Percentiles rank a stretch among this genome's conserved stretches.
Evolutionary conservation across 2,113 vertebrate species (phyloP).

Genomic region (Phalacrocorax carbo): DNA sequence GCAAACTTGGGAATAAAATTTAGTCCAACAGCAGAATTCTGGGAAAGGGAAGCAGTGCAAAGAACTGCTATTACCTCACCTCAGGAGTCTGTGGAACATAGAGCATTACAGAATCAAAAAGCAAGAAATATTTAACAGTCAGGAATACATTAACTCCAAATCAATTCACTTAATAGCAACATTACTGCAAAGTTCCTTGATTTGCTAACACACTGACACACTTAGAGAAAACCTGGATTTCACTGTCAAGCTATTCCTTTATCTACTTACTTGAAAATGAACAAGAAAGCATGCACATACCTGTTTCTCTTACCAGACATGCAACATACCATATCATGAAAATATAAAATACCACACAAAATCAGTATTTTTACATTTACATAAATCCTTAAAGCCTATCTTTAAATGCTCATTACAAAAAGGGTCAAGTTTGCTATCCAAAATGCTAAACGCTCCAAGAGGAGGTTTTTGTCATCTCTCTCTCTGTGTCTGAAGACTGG

Average conservation of each 20-base stretch:
- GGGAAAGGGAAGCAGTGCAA: not conserved
- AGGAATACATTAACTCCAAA: not conserved
- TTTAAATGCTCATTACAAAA: not conserved
- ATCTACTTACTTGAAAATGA: not conserved
- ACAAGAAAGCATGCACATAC: not conserved
- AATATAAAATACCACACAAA: not conserved
- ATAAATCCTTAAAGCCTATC: not conserved
- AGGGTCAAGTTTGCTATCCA: not conserved
- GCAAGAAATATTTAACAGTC: not conserved
- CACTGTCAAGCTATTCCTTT: not conserved
- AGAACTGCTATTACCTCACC: not conserved
- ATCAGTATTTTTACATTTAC: not conserved
- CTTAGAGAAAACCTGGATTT: not conserved
- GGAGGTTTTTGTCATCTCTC: not conserved
- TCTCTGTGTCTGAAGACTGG: not conserved
- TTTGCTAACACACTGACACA: not conserved
- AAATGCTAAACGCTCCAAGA: not conserved
- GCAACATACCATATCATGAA: accelerated
- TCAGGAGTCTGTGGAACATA: not conserved
- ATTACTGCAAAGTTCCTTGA: not conserved
- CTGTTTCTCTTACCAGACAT: not conserved
- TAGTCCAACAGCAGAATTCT: not conserved
- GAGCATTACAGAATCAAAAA: not conserved
- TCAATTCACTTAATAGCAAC: not conserved
- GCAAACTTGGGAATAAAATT: not conserved